Evolutionary conservation across 1,140 invertebrate species (phyloP).

Genomic region (Drosophila prosaltans): DNA sequence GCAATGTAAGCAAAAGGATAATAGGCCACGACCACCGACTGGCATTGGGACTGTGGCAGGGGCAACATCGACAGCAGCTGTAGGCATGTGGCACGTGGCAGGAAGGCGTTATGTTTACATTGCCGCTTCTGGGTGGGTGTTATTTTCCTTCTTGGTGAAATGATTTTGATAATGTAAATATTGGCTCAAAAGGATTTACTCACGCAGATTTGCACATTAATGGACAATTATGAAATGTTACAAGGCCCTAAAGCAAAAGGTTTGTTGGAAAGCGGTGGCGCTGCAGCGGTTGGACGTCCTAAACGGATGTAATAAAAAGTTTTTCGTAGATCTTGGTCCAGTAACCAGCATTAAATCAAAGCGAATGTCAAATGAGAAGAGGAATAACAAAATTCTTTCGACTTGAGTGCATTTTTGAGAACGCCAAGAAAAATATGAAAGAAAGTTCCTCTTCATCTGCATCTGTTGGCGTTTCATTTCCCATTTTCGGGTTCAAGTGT

Average conservation of each 20-base stretch:
- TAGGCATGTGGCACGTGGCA: conserved; percentile 57
- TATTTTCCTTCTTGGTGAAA: conserved; percentile 40
- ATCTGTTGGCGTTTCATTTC: conserved; percentile 74
- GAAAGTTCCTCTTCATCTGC: conserved; percentile 24
- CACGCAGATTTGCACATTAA: conserved; percentile 64
- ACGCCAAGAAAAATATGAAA: conserved; percentile 1
- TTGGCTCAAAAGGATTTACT: conserved; percentile 62
- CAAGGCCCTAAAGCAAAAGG: conserved; percentile 29
- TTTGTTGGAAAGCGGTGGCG: neutral
- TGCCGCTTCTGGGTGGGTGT: conserved; percentile 22
- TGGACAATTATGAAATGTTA: conserved; percentile 56
- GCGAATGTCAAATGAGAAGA: conserved; percentile 41
- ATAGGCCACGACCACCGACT: conserved; percentile 14
- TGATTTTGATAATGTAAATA: conserved; percentile 77
- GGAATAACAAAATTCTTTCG: neutral
- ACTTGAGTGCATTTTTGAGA: conserved; percentile 39
- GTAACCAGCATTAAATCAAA: conserved; percentile 53
- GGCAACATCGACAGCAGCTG: neutral
- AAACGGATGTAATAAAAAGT: conserved; percentile 69
- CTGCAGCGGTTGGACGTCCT: too few species aligned
- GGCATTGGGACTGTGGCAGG: neutral
- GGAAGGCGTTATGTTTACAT: conserved; percentile 83
- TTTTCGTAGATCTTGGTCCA: neutral
- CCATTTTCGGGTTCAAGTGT: conserved; percentile 70
- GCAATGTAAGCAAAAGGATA: conserved; percentile 46